Base-by-base conservation (phyloP, 2,113 vertebrate species). In the Thymallus thymallus region DNA sequence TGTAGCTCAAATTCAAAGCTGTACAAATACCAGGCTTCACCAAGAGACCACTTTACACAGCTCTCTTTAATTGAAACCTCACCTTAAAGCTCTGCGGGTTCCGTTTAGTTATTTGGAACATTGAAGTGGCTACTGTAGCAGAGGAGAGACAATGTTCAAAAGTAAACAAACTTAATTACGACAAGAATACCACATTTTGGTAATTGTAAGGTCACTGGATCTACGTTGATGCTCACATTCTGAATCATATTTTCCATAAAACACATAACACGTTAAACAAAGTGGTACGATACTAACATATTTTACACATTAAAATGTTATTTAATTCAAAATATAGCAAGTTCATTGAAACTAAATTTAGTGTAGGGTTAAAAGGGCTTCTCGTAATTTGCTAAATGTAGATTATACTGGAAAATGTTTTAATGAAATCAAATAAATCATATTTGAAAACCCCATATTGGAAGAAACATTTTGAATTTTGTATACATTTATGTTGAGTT, bases 151-250 rank as follows among this genome's bases (percentile, higher is more conserved):
- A 16, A 79, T 26, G 62, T 68, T 83, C 64, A 80, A 75, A 70
- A 85, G 16, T 51, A 51, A 51, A 51, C 14, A 58, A 45, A 86
- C 32, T 41, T 48, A 73, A 82, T 80, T 77, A 86, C 67, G 72
- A 85, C 80, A 82, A 88, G 75, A 80, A 79, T 85, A 87, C 86
- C 82, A 88, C 85, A 88, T 91, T 92, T 91, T 91, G 91, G 90
- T 92, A 92, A 88, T 86, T 83, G 63, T 85, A 88, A 91, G 85
- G 83, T 89, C 88, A 88, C 85, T 90, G 82, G n/a, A 87, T 85
- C 86, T 91, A 87, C 77, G 63, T 85, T 79, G 74, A 84, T 72
- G 85, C 80, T 88, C 74, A 85, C 69, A 78, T 77, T 89, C 80
- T 60, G 73, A 84, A 79, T 82, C 7, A 56, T 68, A 76, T 81